Evolutionary conservation across 2,888 invertebrate genomes (phyloP).

Genomic region (Clivina fossor): DNA sequence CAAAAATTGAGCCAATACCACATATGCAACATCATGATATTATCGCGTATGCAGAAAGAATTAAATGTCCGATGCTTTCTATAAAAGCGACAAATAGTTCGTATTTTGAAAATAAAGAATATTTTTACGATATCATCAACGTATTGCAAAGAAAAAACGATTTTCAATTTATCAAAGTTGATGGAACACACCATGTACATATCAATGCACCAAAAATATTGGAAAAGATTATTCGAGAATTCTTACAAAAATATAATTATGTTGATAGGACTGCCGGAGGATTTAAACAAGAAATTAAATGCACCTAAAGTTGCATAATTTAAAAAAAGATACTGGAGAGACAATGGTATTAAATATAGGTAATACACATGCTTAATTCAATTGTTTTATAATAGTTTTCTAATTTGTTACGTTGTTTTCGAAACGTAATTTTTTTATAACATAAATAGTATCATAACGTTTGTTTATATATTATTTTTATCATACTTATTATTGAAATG

Average conservation of each 20-base stretch:
- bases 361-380: no score
- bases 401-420: no score
- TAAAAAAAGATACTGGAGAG: no score
- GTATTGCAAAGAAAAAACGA: conserved; percentile 54
- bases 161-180: conserved; percentile 60
- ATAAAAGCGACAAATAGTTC: conserved; percentile 62
- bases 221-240: conserved; percentile 59
- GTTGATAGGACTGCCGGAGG: neutral
- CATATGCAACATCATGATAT: conserved; percentile 59
- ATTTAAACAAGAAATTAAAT: conserved; percentile 5
- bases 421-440: no score
- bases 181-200: conserved; percentile 71
- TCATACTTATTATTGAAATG: no score
- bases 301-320: no score
- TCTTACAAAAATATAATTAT: conserved; percentile 52
- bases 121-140: conserved; percentile 58
- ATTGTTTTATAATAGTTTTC: no score
- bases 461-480: no score
- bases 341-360: no score
- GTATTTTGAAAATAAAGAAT: conserved; percentile 57
- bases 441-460: no score
- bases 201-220: conserved; percentile 63
- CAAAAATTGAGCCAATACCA: conserved; percentile 59
- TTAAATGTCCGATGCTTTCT: conserved; percentile 66
- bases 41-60: conserved; percentile 57